Percentiles rank a stretch among this genome's conserved stretches.
These are phyloP conservation scores for Bradypodion pumilum DNA, from an alignment of 2,797 vertebrate species.

Conservation along the genomic window DNA sequence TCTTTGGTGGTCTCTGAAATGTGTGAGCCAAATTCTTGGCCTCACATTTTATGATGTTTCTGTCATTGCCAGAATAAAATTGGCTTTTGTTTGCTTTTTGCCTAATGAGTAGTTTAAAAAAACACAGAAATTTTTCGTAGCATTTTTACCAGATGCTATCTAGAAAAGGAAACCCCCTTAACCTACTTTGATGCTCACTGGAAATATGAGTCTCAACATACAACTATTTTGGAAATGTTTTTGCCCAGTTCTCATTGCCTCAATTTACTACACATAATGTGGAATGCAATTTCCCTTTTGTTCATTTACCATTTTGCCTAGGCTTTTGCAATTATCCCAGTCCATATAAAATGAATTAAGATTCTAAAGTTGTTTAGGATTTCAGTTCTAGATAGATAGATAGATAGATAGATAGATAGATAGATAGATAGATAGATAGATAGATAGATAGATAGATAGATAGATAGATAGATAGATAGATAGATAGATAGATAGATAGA, in stretches of 20 bases:
- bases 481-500: no score
- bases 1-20: neutral
- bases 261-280: neutral
- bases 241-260: neutral
- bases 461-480: no score
- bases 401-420: no score
- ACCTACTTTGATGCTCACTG: neutral
- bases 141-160: neutral
- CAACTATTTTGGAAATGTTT: neutral
- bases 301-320: neutral
- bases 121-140: neutral
- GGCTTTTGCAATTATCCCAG: neutral
- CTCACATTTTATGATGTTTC: neutral
- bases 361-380: neutral
- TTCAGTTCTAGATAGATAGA: no score
- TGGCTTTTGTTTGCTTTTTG: neutral
- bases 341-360: neutral
- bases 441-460: no score
- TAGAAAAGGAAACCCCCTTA: neutral
- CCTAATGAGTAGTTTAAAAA: neutral
- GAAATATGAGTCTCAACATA: neutral
- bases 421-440: no score
- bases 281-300: neutral
- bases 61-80: neutral
- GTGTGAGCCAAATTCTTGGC: neutral